Percentiles rank a stretch among this genome's conserved stretches.
phyloP scores from a whole-genome alignment of 2,888 invertebrate species.

The Charanyca ferruginea region DNA sequence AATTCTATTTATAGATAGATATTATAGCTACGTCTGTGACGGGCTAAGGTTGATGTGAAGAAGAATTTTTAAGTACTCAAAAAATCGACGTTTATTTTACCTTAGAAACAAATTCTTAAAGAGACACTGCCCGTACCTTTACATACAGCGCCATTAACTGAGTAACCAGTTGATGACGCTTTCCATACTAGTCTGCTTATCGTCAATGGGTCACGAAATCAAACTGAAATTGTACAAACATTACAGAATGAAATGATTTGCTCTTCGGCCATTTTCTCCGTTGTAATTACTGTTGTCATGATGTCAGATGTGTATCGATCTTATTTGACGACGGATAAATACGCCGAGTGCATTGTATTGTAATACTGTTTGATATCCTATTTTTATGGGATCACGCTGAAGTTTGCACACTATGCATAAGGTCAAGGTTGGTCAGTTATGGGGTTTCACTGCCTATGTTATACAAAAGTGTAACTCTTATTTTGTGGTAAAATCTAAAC shows the following conservation, averaged over 20 bases:
- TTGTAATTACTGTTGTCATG: conserved; percentile 9
- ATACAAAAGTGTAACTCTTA: too few relatives aligned
- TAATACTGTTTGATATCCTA: neutral
- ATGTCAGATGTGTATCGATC: conserved; percentile 9
- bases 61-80: too few relatives aligned
- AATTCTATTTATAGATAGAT: too few relatives aligned
- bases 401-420: neutral
- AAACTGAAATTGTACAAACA: neutral
- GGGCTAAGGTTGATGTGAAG: neutral
- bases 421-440: neutral
- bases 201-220: neutral
- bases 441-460: neutral
- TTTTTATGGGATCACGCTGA: neutral
- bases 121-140: too few relatives aligned
- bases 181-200: neutral
- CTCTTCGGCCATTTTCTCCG: conserved; percentile 3
- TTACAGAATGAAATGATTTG: neutral
- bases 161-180: too few relatives aligned
- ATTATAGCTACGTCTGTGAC: too few relatives aligned
- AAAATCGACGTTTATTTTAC: neutral
- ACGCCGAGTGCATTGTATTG: neutral
- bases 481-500: too few relatives aligned
- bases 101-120: too few relatives aligned
- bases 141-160: too few relatives aligned
- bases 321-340: conserved; percentile 16